Evolutionary conservation across 1,140 invertebrate genomes (phyloP).

Genomic region (Scaptodrosophila lebanonensis): DNA sequence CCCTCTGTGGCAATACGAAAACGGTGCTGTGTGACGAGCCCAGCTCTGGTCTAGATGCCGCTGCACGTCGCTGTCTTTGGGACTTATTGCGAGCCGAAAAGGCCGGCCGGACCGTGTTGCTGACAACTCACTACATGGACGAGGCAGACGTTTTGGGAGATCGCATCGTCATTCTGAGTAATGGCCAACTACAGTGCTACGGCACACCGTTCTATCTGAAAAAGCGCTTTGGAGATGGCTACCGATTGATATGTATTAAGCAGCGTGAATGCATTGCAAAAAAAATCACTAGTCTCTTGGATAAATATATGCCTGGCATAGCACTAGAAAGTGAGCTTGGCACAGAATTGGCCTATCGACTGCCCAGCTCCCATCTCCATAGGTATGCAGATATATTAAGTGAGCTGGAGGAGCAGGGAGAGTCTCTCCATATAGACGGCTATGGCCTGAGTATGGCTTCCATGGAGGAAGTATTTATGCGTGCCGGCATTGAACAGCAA

Average conservation of each 20-base stretch:
- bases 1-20: slow-evolving; percentile 83
- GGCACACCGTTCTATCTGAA: slow-evolving; percentile 6
- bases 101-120: slow-evolving; percentile 84
- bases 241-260: slow-evolving; percentile 48
- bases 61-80: slow-evolving; percentile 93
- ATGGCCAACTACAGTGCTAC: slow-evolving; percentile 6
- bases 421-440: slow-evolving; percentile 80
- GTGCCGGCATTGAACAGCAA: slow-evolving; percentile 62
- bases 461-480: slow-evolving; percentile 91
- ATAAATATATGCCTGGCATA: slow-evolving; percentile 59
- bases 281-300: no score
- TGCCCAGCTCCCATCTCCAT: slow-evolving; percentile 47
- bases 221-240: slow-evolving; percentile 78
- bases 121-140: slow-evolving; percentile 99
- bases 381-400: slow-evolving; percentile 64
- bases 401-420: slow-evolving; percentile 46
- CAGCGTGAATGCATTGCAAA: slow-evolving; percentile 48
- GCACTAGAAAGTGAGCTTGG: slow-evolving; percentile 63
- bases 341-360: slow-evolving; percentile 57
- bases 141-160: slow-evolving; percentile 78
- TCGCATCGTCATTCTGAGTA: slow-evolving; percentile 13
- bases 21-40: slow-evolving; percentile 95
- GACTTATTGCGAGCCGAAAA: slow-evolving; percentile 84
- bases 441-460: slow-evolving; percentile 96
- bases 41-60: slow-evolving; percentile 96